Base-by-base conservation (phyloP, 1,140 invertebrate genomes). In the Tetragonula clypearis region DNA sequence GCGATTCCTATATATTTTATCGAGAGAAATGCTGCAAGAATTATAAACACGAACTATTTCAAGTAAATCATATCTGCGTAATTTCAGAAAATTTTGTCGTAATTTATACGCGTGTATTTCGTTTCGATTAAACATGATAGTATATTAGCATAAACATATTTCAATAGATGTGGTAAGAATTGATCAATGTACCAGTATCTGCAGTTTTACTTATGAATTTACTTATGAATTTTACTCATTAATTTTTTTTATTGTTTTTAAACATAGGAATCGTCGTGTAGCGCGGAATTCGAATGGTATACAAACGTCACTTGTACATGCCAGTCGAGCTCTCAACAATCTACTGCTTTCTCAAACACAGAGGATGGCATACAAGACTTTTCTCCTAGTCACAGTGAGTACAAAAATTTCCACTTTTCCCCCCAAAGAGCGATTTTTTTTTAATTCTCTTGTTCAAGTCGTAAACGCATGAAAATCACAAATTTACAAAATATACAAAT, bases 231-330 rank as follows among this genome's bases (percentile, higher is more conserved):
- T 30, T n/a, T 62, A 1, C 23, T n/a, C n/a, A n/a, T n/a, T n/a
- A n/a, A n/a, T n/a, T 30, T 30, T 30, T 30, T 30, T 30, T 30
- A n/a, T 62, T 2, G 60, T 49, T 49, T 66, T 56, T 21, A 68
- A 74, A 55, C 14, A 8, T 30, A 88, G 87, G 88, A 90, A 56
- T 85, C 84, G 2, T n/a, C 86, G 0, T 92, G 91, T 75, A 86
- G 65, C 17, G 88, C 76, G 1, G 69, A 87, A 76, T 92, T 92
- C 53, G 90, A 92, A 56, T 92, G 91, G 91, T 55, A 89, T n/a
- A 92, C 91, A 5, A 90, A 80, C 14, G 71, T 92, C 1, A 87
- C 88, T 62, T 91, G 91, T 49, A 26, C 55, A 35, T 73, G 55
- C 9, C n/a, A 65, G 26, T 66, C 85, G 15, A 73, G 23, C 26